Conservation (phyloP, 2,888 invertebrate genomes). For the Sturmia bella region DNA sequence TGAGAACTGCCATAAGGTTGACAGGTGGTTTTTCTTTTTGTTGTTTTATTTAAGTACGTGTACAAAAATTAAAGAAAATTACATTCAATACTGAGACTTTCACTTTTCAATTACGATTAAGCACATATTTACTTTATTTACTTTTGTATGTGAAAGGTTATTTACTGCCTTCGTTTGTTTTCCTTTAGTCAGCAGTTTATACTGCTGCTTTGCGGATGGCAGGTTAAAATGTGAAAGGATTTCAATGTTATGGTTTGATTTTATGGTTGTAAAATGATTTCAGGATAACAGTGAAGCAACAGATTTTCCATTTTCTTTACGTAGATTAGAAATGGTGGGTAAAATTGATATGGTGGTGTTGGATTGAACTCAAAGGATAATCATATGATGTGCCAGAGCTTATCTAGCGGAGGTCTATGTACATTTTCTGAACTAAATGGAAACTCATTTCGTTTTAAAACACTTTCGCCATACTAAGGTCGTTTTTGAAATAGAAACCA, state of each 20-base stretch:
- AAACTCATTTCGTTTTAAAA: no score
- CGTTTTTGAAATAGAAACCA: no score
- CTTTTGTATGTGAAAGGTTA: neutral
- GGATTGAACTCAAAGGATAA: no score
- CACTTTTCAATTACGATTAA: neutral
- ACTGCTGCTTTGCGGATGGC: constrained; percentile 1
- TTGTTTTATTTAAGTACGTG: neutral
- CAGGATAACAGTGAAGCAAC: constrained; percentile 12
- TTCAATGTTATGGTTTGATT: constrained; percentile 24
- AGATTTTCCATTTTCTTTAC: constrained; percentile 23
- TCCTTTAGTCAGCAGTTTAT: neutral
- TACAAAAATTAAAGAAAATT: constrained; percentile 26
- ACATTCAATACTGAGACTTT: constrained; percentile 2
- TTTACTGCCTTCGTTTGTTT: neutral
- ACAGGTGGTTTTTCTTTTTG: constrained; percentile 2
- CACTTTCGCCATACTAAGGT: no score
- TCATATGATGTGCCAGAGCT: no score
- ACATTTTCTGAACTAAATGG: no score
- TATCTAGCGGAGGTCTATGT: no score
- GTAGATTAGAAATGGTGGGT: no score
- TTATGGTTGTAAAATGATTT: constrained; percentile 19
- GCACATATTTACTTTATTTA: no score
- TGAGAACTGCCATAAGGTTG: no score
- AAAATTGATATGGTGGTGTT: no score
- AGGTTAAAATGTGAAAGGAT: constrained; percentile 25